A percentile compares a stretch with the other conserved stretches of the same genome.
Conservation (phyloP, 1,140 invertebrate species). For the Drosophila orena region DNA sequence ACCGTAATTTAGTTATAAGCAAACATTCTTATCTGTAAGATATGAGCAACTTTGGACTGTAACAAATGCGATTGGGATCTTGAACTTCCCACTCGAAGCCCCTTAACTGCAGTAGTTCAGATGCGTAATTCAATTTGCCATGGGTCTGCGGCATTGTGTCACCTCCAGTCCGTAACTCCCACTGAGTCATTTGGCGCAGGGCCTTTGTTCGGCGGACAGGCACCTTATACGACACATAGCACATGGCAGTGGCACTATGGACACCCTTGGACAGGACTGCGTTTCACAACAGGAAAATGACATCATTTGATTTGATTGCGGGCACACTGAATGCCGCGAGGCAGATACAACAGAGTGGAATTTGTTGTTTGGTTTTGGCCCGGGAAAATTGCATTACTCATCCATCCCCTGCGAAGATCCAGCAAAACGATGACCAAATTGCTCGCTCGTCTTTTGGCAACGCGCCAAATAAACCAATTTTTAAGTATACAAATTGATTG, state of each 20-base stretch:
- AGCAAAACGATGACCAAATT: constrained; percentile 28
- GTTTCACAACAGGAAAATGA: constrained; percentile 23
- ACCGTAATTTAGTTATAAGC: not conserved
- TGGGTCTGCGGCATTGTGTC: constrained; percentile 2
- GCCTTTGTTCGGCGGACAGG: not conserved
- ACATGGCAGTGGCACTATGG: constrained; percentile 3
- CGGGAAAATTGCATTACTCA: constrained; percentile 50
- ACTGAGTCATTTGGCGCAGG: constrained; percentile 46
- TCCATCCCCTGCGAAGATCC: constrained; percentile 20
- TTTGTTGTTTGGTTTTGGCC: constrained; percentile 13
- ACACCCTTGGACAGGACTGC: constrained; percentile 21
- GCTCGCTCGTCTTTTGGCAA: constrained; percentile 34
- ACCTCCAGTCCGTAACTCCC: constrained; percentile 19
- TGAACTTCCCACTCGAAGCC: constrained; percentile 41
- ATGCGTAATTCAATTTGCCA: constrained; percentile 46
- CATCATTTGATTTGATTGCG: constrained; percentile 45
- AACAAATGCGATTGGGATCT: constrained; percentile 37
- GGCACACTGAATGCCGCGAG: constrained; percentile 8
- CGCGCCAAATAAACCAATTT: constrained; percentile 43
- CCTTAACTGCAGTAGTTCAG: constrained; percentile 14
- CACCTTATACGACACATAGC: not conserved
- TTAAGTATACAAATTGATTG: constrained; percentile 22
- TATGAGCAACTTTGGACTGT: not conserved
- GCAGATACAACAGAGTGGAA: constrained; percentile 10
- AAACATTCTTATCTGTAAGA: not conserved